Evolutionary conservation across 2,113 vertebrate genomes (phyloP), one percentile per base, ranked within the genome.

Genomic region (Conger conger): DNA sequence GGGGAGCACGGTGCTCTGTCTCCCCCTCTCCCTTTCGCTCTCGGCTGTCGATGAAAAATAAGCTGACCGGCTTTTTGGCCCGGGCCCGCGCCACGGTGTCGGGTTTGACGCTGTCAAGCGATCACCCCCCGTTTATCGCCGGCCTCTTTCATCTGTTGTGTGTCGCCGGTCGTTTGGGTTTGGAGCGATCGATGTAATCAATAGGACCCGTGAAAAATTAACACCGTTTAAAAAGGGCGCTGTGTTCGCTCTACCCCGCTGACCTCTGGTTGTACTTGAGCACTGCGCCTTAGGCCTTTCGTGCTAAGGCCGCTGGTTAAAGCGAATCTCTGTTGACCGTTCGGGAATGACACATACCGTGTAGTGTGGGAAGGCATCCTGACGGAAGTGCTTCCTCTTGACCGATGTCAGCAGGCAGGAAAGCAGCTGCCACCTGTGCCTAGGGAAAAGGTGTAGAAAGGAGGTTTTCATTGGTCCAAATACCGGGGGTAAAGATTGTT

Each of bases 1-100:
- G 81, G 81, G 82, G 53, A 76, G 33, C 76, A 45, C 80, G 82
- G 63, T 63, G 40, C 86, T 86, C 82, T 81, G 78, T 81, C 85
- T 82, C 83, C 82, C 23, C 50, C 57, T 73, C 9, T 73, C 27
- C 27, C 11, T 73, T 33, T 73, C 68, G 23, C 68, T 73, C 20
- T 73, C 15, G 27, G 6, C 68, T 30, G 27, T n/a, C 11, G 33
- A 33, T 50, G 45, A n/a, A n/a, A 73, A 27, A 73, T 77, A 81
- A 82, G 85, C 76, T 73, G 68, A 30, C 36, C 83, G n/a, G 36
- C 53, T 36, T 84, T 82, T 63, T 27, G 33, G 45, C n/a, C 27
- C 11, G 27, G 11, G 23, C 60, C 6, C 60, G 5, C 6, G 9
- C 60, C 27, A n/a, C 9, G 68, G 68, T n/a, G 27, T 73, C 68